Conservation (phyloP, 1,140 invertebrate genomes). For the Zaprionus kolodkinae region DNA sequence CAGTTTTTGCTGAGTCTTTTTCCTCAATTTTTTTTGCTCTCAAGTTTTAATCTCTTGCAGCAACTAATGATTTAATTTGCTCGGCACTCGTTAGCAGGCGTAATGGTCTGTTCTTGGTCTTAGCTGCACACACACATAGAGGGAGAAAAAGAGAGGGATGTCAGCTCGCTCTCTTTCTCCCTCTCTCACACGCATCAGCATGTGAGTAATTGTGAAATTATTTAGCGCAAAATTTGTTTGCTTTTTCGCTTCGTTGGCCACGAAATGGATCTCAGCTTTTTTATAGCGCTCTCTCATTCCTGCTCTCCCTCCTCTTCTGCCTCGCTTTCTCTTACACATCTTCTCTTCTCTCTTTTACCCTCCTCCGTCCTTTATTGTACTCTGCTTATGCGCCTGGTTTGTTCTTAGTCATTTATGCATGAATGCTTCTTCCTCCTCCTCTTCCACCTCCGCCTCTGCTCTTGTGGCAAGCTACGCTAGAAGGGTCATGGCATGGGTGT, state of each 20-base stretch:
- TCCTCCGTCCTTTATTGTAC: conserved; percentile 14
- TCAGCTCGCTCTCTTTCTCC: background rate
- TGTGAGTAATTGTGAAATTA: conserved; percentile 85
- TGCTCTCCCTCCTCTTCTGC: background rate
- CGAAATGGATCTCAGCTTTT: conserved; percentile 77
- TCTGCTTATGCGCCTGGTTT: conserved; percentile 72
- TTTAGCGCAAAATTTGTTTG: conserved; percentile 84
- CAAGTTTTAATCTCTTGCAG: conserved; percentile 67
- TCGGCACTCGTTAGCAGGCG: conserved; percentile 82
- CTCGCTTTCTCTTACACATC: conserved; percentile 6
- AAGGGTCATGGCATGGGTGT: no score
- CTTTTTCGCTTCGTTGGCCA: conserved; percentile 74
- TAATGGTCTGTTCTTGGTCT: conserved; percentile 82
- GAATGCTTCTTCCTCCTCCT: conserved; percentile 51
- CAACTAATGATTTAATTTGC: conserved; percentile 84
- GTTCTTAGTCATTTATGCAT: conserved; percentile 82
- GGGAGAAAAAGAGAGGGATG: no score
- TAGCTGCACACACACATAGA: conserved; percentile 41
- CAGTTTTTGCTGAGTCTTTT: conserved; percentile 22
- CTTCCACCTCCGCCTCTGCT: conserved; percentile 10
- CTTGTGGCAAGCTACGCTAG: conserved; percentile 19
- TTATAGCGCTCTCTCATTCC: conserved; percentile 45
- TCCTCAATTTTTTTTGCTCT: background rate
- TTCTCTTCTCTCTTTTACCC: background rate
- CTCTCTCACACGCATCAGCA: conserved; percentile 51